Conservation (phyloP, 1,140 invertebrate species). For the Lysiphlebus fabarum region DNA sequence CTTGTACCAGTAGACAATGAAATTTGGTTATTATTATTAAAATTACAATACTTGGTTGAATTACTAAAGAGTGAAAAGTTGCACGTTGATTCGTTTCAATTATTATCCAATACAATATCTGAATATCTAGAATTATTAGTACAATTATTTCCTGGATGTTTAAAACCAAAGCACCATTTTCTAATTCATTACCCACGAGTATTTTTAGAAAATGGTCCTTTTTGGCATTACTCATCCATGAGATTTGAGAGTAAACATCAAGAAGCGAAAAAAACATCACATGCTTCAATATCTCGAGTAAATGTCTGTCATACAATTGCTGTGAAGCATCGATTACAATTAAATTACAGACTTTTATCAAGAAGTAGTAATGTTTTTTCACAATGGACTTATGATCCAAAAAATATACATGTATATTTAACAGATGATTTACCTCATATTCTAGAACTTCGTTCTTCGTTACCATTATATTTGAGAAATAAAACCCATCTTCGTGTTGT, state of each 20-base stretch:
- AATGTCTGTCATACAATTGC: conserved; percentile 22
- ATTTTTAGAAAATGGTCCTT: conserved; percentile 9
- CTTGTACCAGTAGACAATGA: conserved; percentile 25
- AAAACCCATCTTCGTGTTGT: no score
- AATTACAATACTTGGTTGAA: conserved; percentile 25
- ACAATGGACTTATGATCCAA: no score
- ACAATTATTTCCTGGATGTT: conserved; percentile 23
- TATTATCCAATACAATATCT: conserved; percentile 10
- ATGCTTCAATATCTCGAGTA: conserved; percentile 10
- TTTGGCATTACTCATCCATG: conserved; percentile 21
- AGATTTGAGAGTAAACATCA: conserved; percentile 22
- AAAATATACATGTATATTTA: no score
- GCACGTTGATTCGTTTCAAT: neutral
- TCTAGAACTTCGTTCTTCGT: no score
- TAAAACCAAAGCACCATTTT: conserved; percentile 25
- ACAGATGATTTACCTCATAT: no score
- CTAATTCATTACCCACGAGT: conserved; percentile 22
- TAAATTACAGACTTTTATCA: conserved; percentile 14
- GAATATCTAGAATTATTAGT: conserved; percentile 24
- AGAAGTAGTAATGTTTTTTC: neutral
- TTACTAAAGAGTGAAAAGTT: conserved; percentile 17
- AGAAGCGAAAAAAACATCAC: conserved; percentile 19
- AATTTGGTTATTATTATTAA: conserved; percentile 28
- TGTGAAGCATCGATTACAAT: conserved; percentile 12
- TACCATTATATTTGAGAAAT: no score